Evolutionary conservation across 2,888 invertebrate genomes (phyloP).

Genomic region (Philhelius pedissequus): DNA sequence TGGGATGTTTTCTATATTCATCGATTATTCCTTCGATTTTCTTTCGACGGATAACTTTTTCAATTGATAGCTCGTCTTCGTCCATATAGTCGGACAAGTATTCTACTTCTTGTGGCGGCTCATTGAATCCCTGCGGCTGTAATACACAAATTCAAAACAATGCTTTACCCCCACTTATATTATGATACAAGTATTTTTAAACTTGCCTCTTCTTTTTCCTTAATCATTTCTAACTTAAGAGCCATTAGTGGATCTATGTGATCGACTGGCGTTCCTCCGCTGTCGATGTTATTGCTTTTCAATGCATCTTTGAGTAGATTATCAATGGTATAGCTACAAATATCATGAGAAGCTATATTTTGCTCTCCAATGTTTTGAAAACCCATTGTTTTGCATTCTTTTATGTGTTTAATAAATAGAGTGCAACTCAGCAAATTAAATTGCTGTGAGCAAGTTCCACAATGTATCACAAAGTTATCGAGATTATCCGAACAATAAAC

Average conservation of each 20-base stretch:
- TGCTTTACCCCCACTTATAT: background rate
- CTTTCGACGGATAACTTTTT: constrained; percentile 26
- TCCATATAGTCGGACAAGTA: constrained; percentile 30
- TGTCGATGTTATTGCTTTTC: constrained; percentile 9
- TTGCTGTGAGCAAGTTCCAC: constrained; percentile 28
- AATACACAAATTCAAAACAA: background rate
- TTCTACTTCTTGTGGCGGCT: background rate
- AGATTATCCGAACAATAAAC: constrained; percentile 29
- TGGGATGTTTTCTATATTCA: constrained; percentile 45
- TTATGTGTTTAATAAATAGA: constrained; percentile 39
- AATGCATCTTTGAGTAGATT: constrained; percentile 9
- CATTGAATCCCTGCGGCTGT: background rate
- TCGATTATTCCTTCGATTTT: constrained; percentile 35
- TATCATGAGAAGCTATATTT: background rate
- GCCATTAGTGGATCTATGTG: constrained; percentile 10
- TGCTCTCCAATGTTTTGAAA: background rate
- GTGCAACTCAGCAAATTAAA: constrained; percentile 32
- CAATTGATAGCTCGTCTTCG: constrained; percentile 38
- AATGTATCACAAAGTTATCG: constrained; percentile 16
- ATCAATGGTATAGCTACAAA: constrained; percentile 16
- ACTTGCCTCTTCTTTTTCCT: constrained; percentile 25
- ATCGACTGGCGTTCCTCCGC: background rate
- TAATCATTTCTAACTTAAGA: constrained; percentile 5
- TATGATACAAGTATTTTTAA: background rate
- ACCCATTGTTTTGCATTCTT: constrained; percentile 15